phyloP scores from a whole-genome alignment of 2,888 invertebrate species.

The Protodeltote pygarga region DNA sequence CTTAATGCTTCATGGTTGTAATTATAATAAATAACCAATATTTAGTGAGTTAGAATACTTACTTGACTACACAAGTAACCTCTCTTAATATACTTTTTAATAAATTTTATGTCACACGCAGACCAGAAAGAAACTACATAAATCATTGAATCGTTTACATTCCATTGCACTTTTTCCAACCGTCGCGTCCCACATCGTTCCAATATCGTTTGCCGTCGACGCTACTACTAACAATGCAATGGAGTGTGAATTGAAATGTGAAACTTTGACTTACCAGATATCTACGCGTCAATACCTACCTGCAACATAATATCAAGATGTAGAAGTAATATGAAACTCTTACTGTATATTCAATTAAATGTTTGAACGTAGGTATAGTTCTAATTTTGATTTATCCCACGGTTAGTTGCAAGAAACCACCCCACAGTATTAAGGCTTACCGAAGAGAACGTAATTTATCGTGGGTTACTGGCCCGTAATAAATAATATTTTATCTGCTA shows the following conservation, averaged over 20 bases:
- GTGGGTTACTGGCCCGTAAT: slow-evolving; percentile 12
- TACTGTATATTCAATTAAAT: slow-evolving; percentile 8
- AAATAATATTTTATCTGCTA: slow-evolving; percentile 22
- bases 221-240: slow-evolving; percentile 15
- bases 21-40: too few relatives aligned
- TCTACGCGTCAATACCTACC: slow-evolving; percentile 1
- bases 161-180: slow-evolving; percentile 34
- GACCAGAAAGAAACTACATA: background rate
- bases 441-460: slow-evolving; percentile 7
- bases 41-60: too few relatives aligned
- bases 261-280: slow-evolving; percentile 16
- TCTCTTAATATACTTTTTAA: too few relatives aligned
- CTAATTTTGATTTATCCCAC: slow-evolving; percentile 26
- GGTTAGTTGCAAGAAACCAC: slow-evolving; percentile 5
- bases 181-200: too few relatives aligned
- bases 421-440: slow-evolving; percentile 8
- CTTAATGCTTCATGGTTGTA: too few relatives aligned
- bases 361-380: slow-evolving; percentile 1
- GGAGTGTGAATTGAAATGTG: slow-evolving; percentile 17
- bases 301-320: background rate
- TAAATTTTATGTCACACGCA: background rate
- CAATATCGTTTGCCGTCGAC: slow-evolving; percentile 13
- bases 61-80: background rate
- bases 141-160: slow-evolving; percentile 22
- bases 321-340: background rate